Evolutionary conservation across 2,797 vertebrate species (phyloP).

Genomic region (Anomalospiza imberbis): DNA sequence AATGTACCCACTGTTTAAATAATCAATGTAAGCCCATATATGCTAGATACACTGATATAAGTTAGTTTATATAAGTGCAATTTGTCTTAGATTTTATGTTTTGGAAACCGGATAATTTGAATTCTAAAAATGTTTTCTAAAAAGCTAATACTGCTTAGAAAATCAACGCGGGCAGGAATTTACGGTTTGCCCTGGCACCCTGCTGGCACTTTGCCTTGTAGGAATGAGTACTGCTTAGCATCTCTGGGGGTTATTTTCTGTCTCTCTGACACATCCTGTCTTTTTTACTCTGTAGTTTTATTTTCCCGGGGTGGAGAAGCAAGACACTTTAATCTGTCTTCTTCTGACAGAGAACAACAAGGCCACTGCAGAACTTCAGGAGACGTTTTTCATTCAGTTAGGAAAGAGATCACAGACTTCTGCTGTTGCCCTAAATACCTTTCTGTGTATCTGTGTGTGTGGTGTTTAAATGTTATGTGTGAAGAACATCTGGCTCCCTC

Average conservation of each 20-base stretch:
- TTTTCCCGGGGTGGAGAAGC: neutral
- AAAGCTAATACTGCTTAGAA: neutral
- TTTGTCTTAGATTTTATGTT: neutral
- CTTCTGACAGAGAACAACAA: neutral
- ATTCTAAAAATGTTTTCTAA: neutral
- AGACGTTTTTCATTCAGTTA: neutral
- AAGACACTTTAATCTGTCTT: neutral
- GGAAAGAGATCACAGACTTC: neutral
- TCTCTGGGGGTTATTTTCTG: neutral
- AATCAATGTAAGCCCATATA: neutral
- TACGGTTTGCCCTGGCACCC: neutral
- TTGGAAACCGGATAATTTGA: neutral
- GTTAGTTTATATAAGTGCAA: neutral
- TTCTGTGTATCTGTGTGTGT: neutral
- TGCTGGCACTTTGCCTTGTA: neutral
- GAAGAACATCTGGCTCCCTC: neutral
- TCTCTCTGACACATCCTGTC: neutral
- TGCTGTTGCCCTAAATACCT: neutral
- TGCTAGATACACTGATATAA: neutral
- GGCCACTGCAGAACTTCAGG: neutral
- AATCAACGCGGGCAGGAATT: neutral
- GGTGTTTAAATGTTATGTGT: neutral
- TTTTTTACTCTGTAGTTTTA: neutral
- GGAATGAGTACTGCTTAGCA: neutral
- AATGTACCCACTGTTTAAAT: neutral